Evolutionary conservation across 2,113 vertebrate species (phyloP).

Genomic region (Mesitornis unicolor): DNA sequence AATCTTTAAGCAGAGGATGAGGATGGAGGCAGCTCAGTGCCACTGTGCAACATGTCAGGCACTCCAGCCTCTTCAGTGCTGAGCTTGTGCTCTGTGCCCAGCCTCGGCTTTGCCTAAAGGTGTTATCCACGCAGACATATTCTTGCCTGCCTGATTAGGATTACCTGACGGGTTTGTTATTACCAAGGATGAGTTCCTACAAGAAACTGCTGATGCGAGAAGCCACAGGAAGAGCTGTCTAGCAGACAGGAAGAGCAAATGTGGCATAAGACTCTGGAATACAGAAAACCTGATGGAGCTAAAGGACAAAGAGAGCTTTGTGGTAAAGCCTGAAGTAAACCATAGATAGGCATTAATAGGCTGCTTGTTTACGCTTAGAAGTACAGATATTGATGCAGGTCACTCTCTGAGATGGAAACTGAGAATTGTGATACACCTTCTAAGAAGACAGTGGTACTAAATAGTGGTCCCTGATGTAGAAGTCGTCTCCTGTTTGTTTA

Average conservation of each 20-base stretch:
- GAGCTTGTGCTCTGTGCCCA: neutral
- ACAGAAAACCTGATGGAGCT: neutral
- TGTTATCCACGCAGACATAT: rapidly evolving
- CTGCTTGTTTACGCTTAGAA: neutral
- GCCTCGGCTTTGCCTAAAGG: neutral
- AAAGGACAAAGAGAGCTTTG: conserved; percentile 14
- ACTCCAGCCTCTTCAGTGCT: rapidly evolving
- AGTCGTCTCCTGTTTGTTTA: neutral
- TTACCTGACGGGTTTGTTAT: neutral
- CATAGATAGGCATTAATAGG: neutral
- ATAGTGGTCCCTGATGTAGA: neutral
- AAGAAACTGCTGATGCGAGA: neutral
- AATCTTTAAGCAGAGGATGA: neutral
- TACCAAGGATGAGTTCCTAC: neutral
- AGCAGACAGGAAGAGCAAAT: neutral
- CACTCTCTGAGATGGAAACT: neutral
- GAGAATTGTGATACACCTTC: neutral
- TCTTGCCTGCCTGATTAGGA: neutral
- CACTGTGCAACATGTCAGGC: rapidly evolving
- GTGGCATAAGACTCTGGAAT: neutral
- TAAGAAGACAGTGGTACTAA: neutral
- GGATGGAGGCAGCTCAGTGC: neutral
- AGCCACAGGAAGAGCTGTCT: neutral
- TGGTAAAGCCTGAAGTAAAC: neutral
- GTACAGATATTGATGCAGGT: neutral